phyloP scores from a whole-genome alignment of 1,140 invertebrate genomes.

The Rhopalosiphum padi region DNA sequence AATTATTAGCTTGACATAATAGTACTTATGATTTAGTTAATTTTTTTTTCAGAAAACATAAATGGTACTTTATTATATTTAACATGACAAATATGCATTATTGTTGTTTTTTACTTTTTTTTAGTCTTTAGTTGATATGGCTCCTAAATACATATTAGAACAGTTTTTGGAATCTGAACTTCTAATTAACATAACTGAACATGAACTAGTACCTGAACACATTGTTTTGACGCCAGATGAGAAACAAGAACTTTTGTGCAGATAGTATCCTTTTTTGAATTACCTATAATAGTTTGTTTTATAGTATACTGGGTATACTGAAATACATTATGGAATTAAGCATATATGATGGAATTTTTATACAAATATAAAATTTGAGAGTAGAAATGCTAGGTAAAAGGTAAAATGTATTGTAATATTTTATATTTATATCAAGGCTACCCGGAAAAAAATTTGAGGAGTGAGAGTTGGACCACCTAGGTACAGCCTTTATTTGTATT shows the following conservation, averaged over 20 bases:
- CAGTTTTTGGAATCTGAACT: constrained; percentile 98
- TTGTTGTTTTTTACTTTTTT: constrained; percentile 54
- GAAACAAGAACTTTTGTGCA: constrained; percentile 90
- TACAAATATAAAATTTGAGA: background rate
- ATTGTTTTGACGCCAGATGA: constrained; percentile 98
- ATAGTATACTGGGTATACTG: background rate
- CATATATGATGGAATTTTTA: background rate
- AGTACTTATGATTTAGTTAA: background rate
- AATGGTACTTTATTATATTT: background rate
- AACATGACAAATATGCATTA: background rate
- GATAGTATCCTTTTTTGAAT: constrained; percentile 75
- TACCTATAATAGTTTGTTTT: background rate
- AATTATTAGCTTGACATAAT: background rate
- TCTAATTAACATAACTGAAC: constrained; percentile 98
- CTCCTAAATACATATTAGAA: constrained; percentile 98
- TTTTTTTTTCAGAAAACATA: background rate
- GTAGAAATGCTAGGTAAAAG: background rate
- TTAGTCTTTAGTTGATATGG: constrained; percentile 95
- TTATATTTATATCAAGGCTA: background rate
- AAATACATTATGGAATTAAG: background rate
- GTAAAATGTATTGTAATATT: background rate
- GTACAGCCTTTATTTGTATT: too few species aligned
- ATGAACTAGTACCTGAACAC: constrained; percentile 98
- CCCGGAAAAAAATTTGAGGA: too few species aligned
- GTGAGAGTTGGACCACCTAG: too few species aligned